These are phyloP conservation scores for Sebastes trivittatus DNA, from an alignment of 2,797 vertebrate genomes.

Conservation along the genomic window DNA sequence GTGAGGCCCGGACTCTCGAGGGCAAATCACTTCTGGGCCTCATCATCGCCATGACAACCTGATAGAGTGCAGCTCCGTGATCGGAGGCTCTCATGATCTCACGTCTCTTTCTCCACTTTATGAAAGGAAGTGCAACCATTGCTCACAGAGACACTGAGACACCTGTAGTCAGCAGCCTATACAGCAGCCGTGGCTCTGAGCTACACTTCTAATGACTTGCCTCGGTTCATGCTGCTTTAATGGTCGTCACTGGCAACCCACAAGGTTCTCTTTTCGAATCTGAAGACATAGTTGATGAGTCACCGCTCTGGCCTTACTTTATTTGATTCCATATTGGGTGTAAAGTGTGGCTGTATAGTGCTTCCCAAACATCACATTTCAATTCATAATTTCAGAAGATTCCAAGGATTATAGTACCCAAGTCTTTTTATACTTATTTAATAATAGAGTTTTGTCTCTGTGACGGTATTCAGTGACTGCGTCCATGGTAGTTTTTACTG, in stretches of 20 bases:
- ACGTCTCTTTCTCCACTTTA: neutral
- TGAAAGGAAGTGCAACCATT: slow-evolving; percentile 13
- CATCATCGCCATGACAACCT: slow-evolving; percentile 50
- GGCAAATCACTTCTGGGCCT: slow-evolving; percentile 28
- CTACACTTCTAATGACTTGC: no score
- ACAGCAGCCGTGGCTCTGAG: neutral
- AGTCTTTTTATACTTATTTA: neutral
- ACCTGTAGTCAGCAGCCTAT: neutral
- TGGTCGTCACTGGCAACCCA: neutral
- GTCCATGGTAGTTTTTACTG: neutral
- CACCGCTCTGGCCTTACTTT: neutral
- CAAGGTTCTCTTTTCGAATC: neutral
- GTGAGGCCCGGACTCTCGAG: slow-evolving; percentile 5
- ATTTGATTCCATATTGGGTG: neutral
- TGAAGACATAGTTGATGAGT: neutral
- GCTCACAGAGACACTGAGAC: slow-evolving; percentile 1
- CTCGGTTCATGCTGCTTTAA: neutral
- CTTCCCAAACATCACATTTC: neutral
- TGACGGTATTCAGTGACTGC: neutral
- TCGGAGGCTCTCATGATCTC: neutral
- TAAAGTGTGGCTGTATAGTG: neutral
- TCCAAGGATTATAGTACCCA: neutral
- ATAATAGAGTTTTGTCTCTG: neutral
- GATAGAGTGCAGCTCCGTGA: neutral
- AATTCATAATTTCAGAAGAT: neutral